Conservation (phyloP, 2,113 vertebrate genomes). For the Sisor rabdophorus region DNA sequence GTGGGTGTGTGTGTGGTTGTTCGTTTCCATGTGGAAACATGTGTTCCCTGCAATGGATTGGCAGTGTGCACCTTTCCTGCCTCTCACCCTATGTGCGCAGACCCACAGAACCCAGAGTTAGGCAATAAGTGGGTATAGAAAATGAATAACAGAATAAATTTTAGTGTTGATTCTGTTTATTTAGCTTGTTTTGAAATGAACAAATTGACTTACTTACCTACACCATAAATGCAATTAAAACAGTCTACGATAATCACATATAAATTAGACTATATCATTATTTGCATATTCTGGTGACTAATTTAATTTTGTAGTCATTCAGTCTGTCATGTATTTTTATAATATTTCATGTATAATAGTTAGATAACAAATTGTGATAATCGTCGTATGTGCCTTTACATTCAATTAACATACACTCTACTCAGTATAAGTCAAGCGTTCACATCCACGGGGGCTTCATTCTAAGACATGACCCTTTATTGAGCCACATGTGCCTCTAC, state of each 20-base stretch:
- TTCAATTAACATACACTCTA: neutral
- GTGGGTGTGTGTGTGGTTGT: no score
- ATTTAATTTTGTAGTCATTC: neutral
- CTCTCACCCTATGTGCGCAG: no score
- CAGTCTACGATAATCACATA: neutral
- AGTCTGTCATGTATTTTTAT: neutral
- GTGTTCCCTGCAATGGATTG: no score
- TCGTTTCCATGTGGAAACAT: no score
- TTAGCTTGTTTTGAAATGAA: neutral
- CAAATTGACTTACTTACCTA: neutral
- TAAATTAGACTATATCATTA: neutral
- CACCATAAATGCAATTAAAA: neutral
- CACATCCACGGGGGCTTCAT: neutral
- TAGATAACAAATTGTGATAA: no score
- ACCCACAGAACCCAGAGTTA: no score
- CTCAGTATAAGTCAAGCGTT: neutral
- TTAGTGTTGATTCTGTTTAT: neutral
- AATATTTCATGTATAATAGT: no score
- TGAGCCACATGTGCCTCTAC: neutral
- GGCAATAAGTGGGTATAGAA: no score
- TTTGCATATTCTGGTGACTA: neutral
- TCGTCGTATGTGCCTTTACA: neutral
- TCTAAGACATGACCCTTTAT: slow-evolving; percentile 15
- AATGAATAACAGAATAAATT: no score
- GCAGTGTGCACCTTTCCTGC: no score